Percentiles rank a stretch among this genome's conserved stretches.
phyloP scores from a whole-genome alignment of 2,888 invertebrate genomes.

The Lepidonotus clava region DNA sequence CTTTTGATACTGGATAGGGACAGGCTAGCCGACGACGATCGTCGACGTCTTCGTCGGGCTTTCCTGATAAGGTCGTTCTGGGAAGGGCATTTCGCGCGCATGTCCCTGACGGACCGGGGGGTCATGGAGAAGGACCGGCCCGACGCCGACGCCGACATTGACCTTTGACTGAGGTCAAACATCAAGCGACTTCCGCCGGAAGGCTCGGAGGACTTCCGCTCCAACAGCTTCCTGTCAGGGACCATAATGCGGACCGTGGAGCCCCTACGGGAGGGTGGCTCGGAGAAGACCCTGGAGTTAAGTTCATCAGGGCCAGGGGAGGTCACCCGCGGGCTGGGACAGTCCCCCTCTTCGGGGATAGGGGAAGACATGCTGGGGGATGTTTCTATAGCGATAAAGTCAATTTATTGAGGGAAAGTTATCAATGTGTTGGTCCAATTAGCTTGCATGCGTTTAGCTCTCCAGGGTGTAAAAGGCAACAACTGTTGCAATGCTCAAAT shows the following conservation, averaged over 20 bases:
- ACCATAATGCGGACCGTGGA: constrained; percentile 31
- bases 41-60: not conserved
- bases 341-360: constrained; percentile 7
- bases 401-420: no score
- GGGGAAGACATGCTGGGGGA: constrained; percentile 25
- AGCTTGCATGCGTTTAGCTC: no score
- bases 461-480: no score
- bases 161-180: not conserved
- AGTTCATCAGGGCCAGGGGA: not conserved
- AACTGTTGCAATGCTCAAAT: no score
- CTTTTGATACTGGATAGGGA: constrained; percentile 11
- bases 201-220: not conserved
- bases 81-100: not conserved
- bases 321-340: not conserved
- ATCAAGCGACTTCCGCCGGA: not conserved
- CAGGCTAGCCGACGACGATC: not conserved
- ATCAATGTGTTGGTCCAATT: no score
- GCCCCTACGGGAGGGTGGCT: not conserved
- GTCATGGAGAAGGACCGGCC: not conserved
- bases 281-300: no score
- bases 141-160: not conserved
- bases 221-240: not conserved
- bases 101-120: constrained; percentile 1
- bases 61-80: not conserved
- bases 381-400: no score